A percentile compares a stretch with the other conserved stretches of the same genome.
phyloP scores from a whole-genome alignment of 2,888 invertebrate genomes.

The Coremacera marginata region DNA sequence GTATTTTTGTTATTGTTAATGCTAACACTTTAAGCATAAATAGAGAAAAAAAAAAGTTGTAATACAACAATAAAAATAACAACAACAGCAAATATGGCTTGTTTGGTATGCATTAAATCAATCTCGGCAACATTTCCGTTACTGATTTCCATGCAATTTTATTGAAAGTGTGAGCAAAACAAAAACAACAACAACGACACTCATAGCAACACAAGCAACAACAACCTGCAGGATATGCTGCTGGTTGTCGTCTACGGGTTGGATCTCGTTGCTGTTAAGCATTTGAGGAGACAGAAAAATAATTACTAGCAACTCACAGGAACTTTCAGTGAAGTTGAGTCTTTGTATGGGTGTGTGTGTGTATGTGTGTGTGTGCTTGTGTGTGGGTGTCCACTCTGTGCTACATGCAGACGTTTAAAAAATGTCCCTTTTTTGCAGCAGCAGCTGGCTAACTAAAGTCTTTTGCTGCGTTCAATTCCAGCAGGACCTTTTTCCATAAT shows the following conservation, averaged over 20 bases:
- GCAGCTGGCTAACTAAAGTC: not conserved
- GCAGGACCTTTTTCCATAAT: not conserved
- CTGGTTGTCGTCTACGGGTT: too few species aligned
- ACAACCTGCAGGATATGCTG: not conserved
- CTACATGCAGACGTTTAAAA: not conserved
- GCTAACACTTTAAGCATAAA: too few species aligned
- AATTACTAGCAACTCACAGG: slow-evolving; percentile 3
- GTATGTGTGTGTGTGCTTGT: too few species aligned
- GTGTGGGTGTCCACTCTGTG: too few species aligned
- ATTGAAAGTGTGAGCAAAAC: not conserved
- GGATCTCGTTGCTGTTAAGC: too few species aligned
- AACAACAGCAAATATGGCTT: not conserved
- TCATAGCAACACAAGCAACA: too few species aligned
- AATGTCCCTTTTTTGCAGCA: not conserved
- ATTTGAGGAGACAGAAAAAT: not conserved
- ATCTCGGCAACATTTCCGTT: not conserved
- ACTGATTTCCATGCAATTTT: not conserved
- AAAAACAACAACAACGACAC: not conserved
- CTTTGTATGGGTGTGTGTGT: not conserved
- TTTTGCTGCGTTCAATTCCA: not conserved
- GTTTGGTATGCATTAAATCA: slow-evolving; percentile 21
- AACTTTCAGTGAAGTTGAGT: not conserved
- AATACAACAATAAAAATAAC: too few species aligned
- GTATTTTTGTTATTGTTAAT: too few species aligned
- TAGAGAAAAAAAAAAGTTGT: too few species aligned